Percentiles rank a stretch among this genome's conserved stretches.
Conservation (phyloP, 2,113 vertebrate species). For the Canis aureus region DNA sequence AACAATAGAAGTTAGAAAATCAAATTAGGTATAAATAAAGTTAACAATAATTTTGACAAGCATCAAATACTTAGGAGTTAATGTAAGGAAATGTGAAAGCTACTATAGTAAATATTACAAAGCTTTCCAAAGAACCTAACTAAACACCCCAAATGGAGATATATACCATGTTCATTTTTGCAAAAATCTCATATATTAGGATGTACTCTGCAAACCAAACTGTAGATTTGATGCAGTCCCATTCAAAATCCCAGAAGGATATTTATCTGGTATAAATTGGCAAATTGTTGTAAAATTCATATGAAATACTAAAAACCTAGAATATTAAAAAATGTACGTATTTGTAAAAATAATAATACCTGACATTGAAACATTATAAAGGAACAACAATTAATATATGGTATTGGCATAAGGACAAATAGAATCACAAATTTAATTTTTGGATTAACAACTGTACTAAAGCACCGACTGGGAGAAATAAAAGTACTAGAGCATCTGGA, state of each 20-base stretch:
- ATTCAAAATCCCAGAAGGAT: not conserved
- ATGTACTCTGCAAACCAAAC: not conserved
- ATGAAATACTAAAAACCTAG: not conserved
- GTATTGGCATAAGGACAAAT: not conserved
- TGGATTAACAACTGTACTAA: not conserved
- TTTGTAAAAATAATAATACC: not conserved
- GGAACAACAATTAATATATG: not conserved
- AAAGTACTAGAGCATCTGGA: not conserved
- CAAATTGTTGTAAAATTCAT: not conserved
- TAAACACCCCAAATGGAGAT: not conserved
- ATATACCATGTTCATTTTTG: not conserved
- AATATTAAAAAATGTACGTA: not conserved
- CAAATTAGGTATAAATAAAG: not conserved
- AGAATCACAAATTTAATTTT: not conserved
- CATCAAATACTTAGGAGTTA: not conserved
- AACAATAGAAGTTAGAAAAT: not conserved
- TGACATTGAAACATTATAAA: not conserved
- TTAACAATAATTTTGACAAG: not conserved
- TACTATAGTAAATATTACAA: not conserved
- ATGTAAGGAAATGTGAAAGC: not conserved
- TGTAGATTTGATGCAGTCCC: not conserved
- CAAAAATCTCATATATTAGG: not conserved
- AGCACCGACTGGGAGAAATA: not conserved
- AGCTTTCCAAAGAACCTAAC: not conserved
- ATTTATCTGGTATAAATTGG: not conserved